Evolutionary conservation across 2,888 invertebrate genomes (phyloP).

Genomic region (Agonopterix arenella): DNA sequence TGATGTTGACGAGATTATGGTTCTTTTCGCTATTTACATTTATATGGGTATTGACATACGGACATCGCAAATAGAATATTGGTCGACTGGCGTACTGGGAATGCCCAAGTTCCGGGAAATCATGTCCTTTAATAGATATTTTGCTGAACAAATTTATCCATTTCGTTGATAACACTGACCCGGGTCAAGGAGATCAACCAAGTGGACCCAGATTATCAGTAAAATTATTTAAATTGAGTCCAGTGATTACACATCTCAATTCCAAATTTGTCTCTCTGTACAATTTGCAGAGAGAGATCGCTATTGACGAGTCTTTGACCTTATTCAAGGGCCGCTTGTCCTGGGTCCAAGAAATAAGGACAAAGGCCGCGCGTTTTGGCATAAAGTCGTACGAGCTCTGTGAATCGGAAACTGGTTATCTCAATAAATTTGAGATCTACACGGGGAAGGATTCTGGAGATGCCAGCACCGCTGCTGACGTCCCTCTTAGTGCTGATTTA

Average conservation of each 20-base stretch:
- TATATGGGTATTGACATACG: constrained; percentile 14
- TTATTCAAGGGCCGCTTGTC: constrained; percentile 17
- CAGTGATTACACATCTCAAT: neutral
- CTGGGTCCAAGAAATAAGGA: neutral
- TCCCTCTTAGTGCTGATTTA: too few species aligned
- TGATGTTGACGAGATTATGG: constrained; percentile 13
- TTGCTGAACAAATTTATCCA: constrained; percentile 4
- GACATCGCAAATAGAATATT: constrained; percentile 4
- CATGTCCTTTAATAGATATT: constrained; percentile 5
- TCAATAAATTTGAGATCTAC: too few species aligned
- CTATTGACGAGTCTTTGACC: constrained; percentile 15
- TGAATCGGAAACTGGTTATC: too few species aligned
- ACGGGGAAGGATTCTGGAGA: too few species aligned
- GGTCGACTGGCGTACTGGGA: constrained; percentile 7
- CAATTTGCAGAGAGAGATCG: constrained; percentile 12
- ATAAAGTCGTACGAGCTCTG: too few species aligned
- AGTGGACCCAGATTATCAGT: constrained; percentile 6
- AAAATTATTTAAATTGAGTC: constrained; percentile 13
- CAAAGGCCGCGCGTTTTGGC: too few species aligned
- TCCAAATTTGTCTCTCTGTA: constrained; percentile 6
- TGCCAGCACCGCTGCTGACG: constrained; percentile 9
- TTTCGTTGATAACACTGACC: constrained; percentile 2
- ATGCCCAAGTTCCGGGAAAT: constrained; percentile 3
- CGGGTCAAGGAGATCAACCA: neutral
- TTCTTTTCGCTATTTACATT: constrained; percentile 11